Evolutionary conservation across 2,113 vertebrate genomes (phyloP).

Genomic region (Coptodon bakossiorum): DNA sequence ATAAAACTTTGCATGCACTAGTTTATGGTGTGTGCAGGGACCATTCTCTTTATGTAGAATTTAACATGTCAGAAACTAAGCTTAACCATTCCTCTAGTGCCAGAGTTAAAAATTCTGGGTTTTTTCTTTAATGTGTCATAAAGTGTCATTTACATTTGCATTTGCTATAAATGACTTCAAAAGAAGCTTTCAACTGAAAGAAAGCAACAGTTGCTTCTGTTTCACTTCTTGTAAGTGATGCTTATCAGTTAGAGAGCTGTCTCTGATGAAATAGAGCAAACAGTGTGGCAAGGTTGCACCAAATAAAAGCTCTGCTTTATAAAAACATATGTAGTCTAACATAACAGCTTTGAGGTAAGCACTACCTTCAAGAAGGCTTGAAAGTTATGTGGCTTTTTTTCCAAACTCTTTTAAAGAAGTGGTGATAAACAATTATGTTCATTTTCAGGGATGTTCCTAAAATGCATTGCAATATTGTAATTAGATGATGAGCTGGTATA

Average conservation of each 20-base stretch:
- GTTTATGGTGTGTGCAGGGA: background rate
- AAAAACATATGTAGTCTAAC: background rate
- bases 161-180: background rate
- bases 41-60: background rate
- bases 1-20: background rate
- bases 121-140: background rate
- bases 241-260: background rate
- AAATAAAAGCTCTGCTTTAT: background rate
- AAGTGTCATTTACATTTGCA: background rate
- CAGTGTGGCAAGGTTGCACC: background rate
- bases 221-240: background rate
- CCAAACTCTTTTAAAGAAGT: background rate
- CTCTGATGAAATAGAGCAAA: background rate
- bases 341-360: background rate
- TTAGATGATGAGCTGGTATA: background rate
- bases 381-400: background rate
- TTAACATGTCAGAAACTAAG: background rate
- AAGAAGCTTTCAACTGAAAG: background rate
- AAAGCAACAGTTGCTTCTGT: background rate
- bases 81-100: background rate
- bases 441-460: background rate
- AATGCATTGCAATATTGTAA: background rate
- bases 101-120: background rate
- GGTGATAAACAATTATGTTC: background rate
- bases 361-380: background rate